A percentile compares a stretch with the other conserved stretches of the same genome.
Conservation (phyloP, 2,797 vertebrate species). For the Acridotheres tristis region DNA sequence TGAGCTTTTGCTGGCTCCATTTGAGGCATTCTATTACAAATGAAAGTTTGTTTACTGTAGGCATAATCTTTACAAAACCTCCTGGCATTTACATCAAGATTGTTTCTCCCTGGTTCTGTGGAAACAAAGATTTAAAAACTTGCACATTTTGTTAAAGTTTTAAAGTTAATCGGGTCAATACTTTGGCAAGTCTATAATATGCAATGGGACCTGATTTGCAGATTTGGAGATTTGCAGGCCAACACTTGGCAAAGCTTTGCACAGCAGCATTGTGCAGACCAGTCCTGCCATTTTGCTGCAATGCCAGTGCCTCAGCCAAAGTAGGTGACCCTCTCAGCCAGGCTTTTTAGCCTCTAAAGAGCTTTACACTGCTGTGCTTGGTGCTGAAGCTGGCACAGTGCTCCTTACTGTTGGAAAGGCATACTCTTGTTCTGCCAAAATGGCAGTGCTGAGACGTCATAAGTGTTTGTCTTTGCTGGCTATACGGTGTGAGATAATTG, state of each 20-base stretch:
- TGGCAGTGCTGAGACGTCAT: fast-evolving
- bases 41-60: not conserved
- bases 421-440: not conserved
- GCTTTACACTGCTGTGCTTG: not conserved
- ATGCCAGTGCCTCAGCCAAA: not conserved
- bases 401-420: not conserved
- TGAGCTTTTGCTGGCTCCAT: not conserved
- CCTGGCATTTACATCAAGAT: not conserved
- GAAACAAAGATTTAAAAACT: not conserved
- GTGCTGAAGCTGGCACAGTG: not conserved
- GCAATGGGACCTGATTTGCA: not conserved
- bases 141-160: not conserved
- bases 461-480: not conserved
- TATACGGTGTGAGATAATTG: not conserved
- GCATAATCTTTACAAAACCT: not conserved
- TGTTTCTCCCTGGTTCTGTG: not conserved
- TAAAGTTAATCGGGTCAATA: not conserved
- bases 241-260: not conserved
- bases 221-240: not conserved
- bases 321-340: not conserved
- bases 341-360: not conserved
- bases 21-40: not conserved
- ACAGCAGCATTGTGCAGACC: not conserved
- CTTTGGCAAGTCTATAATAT: not conserved
- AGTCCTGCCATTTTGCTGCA: not conserved